Evolutionary conservation across 2,797 vertebrate species (phyloP).

Genomic region (Ficedula albicollis): DNA sequence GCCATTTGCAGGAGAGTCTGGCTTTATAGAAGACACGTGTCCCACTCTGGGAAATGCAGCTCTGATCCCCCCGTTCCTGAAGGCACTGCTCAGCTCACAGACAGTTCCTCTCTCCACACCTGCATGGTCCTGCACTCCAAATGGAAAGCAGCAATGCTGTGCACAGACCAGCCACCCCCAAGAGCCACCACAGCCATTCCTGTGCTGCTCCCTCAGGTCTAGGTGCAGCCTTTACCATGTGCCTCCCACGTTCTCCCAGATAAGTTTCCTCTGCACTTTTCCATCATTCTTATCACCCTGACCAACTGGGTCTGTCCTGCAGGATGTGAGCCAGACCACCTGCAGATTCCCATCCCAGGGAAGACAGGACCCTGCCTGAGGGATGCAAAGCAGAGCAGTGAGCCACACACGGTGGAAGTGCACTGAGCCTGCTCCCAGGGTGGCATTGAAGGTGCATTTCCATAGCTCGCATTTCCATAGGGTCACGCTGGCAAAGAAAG

Average conservation of each 20-base stretch:
- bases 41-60: background rate
- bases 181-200: background rate
- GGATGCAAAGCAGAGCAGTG: background rate
- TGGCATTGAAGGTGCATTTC: conserved; percentile 42
- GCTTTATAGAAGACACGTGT: background rate
- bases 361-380: background rate
- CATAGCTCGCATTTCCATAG: conserved; percentile 47
- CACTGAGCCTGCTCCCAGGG: background rate
- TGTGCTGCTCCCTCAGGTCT: background rate
- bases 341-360: background rate
- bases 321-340: background rate
- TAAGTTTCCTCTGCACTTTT: background rate
- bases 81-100: background rate
- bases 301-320: background rate
- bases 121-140: background rate
- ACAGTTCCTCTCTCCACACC: background rate
- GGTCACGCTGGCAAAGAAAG: conserved; percentile 27
- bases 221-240: background rate
- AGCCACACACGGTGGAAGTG: background rate
- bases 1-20: background rate
- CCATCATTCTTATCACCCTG: background rate
- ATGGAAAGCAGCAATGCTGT: background rate
- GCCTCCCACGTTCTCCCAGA: background rate
- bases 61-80: background rate
- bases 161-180: background rate